Conservation (phyloP, 2,888 invertebrate species). For the Cotesia congregata region DNA sequence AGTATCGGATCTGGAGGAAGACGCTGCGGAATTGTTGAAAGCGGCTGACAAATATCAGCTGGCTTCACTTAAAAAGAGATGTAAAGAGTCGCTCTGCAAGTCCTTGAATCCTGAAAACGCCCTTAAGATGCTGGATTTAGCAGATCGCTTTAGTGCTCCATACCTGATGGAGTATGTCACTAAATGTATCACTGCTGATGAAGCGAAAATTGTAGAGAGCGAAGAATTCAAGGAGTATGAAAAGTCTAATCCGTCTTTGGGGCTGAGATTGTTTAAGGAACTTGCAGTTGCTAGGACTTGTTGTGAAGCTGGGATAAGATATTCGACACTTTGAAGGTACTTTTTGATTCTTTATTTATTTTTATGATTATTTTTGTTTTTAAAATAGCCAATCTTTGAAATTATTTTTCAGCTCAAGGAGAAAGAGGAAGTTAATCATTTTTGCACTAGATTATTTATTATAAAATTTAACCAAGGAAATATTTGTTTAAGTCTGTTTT, state of each 20-base stretch:
- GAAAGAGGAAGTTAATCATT: too few species aligned
- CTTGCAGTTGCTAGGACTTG: not conserved
- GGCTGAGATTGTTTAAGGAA: not conserved
- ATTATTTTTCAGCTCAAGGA: too few species aligned
- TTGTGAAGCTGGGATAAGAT: too few species aligned
- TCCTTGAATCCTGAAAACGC: constrained; percentile 10
- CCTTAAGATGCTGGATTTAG: not conserved
- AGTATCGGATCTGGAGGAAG: not conserved
- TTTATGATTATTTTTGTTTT: too few species aligned
- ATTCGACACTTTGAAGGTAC: too few species aligned
- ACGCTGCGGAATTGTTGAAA: not conserved
- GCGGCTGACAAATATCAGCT: constrained; percentile 15
- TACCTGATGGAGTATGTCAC: not conserved
- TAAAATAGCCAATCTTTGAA: too few species aligned
- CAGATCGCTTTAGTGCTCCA: not conserved
- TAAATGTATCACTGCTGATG: not conserved
- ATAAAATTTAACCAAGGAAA: too few species aligned
- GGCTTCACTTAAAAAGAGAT: not conserved
- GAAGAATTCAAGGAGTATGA: not conserved
- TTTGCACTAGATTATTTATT: too few species aligned
- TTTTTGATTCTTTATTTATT: too few species aligned
- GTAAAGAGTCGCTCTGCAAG: not conserved
- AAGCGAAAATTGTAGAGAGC: not conserved
- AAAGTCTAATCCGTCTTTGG: not conserved
- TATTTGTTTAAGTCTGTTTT: too few species aligned